These are phyloP conservation scores for Antheraea assamensis DNA, from an alignment of 2,888 invertebrate genomes.

Conservation along the genomic window DNA sequence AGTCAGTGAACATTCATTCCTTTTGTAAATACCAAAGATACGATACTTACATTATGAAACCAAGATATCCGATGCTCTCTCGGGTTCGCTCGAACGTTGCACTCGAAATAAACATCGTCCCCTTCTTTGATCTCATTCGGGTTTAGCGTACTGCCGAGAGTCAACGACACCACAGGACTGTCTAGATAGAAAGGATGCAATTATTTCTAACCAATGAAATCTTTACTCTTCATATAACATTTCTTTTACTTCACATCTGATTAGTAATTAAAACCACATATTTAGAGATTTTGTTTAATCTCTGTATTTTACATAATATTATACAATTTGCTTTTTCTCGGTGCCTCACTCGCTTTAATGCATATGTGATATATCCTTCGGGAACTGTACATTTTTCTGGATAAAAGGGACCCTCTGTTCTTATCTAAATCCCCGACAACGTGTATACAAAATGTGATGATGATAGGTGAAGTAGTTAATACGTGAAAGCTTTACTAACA, in stretches of 20 bases:
- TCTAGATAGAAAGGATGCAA: constrained; percentile 51
- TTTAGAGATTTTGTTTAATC: background rate
- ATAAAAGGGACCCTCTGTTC: too few species aligned
- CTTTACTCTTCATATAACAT: background rate
- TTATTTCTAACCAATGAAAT: constrained; percentile 29
- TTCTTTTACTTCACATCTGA: background rate
- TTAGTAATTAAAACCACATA: background rate
- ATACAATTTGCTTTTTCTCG: too few species aligned
- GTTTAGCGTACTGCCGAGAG: constrained; percentile 92
- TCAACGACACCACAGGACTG: constrained; percentile 80
- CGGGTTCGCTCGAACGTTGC: constrained; percentile 92
- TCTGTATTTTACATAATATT: background rate
- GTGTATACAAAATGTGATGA: too few species aligned
- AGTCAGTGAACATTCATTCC: background rate
- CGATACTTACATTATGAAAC: constrained; percentile 92
- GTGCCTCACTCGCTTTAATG: too few species aligned
- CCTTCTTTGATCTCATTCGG: constrained; percentile 95
- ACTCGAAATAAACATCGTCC: constrained; percentile 95
- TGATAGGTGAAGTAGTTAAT: too few species aligned
- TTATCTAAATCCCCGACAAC: too few species aligned
- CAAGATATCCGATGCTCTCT: constrained; percentile 92
- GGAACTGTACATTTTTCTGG: too few species aligned
- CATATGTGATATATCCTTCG: too few species aligned
- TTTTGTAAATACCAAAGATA: constrained; percentile 19
- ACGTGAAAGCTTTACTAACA: too few species aligned